Percentiles rank a stretch among this genome's conserved stretches.
phyloP scores from a whole-genome alignment of 1,140 invertebrate species.

The Solen grandis region DNA sequence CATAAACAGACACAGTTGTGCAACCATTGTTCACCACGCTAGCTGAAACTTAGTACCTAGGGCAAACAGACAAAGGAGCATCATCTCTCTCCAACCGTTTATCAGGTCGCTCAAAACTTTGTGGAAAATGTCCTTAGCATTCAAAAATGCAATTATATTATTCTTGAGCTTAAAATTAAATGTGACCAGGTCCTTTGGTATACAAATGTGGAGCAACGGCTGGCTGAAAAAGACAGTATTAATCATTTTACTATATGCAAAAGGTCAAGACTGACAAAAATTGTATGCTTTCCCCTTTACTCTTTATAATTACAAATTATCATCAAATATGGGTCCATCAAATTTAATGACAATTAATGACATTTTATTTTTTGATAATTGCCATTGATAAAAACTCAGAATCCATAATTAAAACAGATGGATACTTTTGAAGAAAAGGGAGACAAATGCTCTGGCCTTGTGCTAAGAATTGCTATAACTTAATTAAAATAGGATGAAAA shows the following conservation, averaged over 20 bases:
- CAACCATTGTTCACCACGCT: background rate
- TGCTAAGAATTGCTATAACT: too few relatives aligned
- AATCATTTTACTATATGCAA: background rate
- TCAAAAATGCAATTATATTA: constrained; percentile 88
- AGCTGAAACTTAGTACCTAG: constrained; percentile 85
- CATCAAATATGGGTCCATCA: too few relatives aligned
- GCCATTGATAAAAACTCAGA: too few relatives aligned
- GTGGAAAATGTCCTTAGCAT: constrained; percentile 92
- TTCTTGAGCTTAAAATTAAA: constrained; percentile 63
- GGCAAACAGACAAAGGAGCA: constrained; percentile 89
- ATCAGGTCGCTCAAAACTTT: constrained; percentile 93
- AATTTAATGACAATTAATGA: too few relatives aligned
- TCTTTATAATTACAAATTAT: too few relatives aligned
- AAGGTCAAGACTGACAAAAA: background rate
- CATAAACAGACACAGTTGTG: constrained; percentile 7
- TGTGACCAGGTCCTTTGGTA: constrained; percentile 85
- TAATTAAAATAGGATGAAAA: too few relatives aligned
- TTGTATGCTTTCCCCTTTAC: too few relatives aligned
- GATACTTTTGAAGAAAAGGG: too few relatives aligned
- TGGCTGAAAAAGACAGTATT: constrained; percentile 54
- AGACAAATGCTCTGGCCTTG: too few relatives aligned
- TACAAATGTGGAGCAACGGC: constrained; percentile 92
- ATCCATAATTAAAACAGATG: too few relatives aligned
- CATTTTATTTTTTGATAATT: too few relatives aligned
- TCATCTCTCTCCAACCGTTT: constrained; percentile 89